Base-by-base conservation (phyloP, 1,140 invertebrate genomes). In the Conus ventricosus region DNA sequence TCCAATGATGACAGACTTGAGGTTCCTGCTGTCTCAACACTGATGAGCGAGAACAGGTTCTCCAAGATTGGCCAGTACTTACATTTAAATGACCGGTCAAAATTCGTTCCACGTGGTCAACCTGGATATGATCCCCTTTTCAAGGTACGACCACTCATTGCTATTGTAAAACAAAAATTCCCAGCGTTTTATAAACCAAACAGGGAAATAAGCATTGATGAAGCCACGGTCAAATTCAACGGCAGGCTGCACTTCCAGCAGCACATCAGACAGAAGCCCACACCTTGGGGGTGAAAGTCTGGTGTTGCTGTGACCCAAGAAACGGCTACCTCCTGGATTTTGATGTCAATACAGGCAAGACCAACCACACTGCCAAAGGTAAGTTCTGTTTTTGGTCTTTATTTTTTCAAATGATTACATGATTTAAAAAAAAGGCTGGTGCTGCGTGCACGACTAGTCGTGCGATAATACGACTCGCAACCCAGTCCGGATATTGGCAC, bases 1-100 rank as follows among this genome's bases (percentile, higher is more conserved):
- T 89, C 88, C 1, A 82, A 60, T 25, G 88, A 91, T 75, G n/a
- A 51, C 8, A 88, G 55, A 23, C 71, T 87, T 39, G 87, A 86
- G 13, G 89, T 89, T 17, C 39, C 85, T 25, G 89, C 87, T 5
- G 39, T 91, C 11, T 87, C 88, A 78, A n/a, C 84, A 8, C 39
- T 86, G 0, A 89, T 90, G 88, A 85, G 84, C 2, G 20, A 87
- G 2, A 84, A 85, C 53, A 85, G 89, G 27, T 91, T 85, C 82
- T 80, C 90, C 67, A 91, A 91, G 81, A 86, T 91, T 10, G 85
- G 55, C 0, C 88, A 91, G 81, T 91, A 91, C 85, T 90, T 92
- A 54, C 92, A 92, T 54, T 67, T 90, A 0, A 86, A 71, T 39
- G 87, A 90, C 87, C 78, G 57, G 13, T 17, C 80, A 27, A 75